phyloP scores from a whole-genome alignment of 2,113 vertebrate species.

The Coracopsis vasa region DNA sequence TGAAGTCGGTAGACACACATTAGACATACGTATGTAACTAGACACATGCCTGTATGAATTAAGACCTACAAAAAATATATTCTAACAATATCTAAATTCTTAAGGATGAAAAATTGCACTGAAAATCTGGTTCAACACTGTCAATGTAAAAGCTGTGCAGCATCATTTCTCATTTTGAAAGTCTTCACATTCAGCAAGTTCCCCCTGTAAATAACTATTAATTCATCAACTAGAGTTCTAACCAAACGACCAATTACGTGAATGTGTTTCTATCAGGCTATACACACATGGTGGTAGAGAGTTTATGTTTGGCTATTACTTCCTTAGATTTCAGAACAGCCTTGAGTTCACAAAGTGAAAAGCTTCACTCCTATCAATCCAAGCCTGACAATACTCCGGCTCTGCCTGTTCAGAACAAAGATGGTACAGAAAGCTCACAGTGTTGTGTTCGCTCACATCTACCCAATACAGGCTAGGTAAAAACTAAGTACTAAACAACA shows the following conservation, averaged over 20 bases:
- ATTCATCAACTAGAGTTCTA: background rate
- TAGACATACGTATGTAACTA: background rate
- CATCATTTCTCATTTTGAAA: background rate
- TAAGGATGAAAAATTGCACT: slow-evolving; percentile 17
- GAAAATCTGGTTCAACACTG: slow-evolving; percentile 19
- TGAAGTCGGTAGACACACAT: background rate
- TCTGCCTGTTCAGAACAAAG: background rate
- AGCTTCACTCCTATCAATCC: background rate
- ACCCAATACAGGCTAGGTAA: background rate
- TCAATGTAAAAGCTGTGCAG: slow-evolving; percentile 27
- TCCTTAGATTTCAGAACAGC: background rate
- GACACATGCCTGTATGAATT: slow-evolving; percentile 18
- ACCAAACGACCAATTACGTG: background rate
- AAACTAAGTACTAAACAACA: background rate
- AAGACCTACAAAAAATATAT: slow-evolving; percentile 18
- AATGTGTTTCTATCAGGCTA: background rate
- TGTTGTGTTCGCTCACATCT: background rate
- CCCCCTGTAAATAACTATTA: background rate
- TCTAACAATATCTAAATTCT: background rate
- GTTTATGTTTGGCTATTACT: background rate
- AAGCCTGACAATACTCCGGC: background rate
- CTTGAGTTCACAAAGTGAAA: background rate
- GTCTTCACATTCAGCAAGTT: background rate
- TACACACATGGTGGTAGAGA: background rate
- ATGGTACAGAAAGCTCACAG: background rate